Evolutionary conservation across 2,888 invertebrate genomes (phyloP), one percentile per base, ranked within the genome.

Genomic region (Amblyteles armatorius): DNA sequence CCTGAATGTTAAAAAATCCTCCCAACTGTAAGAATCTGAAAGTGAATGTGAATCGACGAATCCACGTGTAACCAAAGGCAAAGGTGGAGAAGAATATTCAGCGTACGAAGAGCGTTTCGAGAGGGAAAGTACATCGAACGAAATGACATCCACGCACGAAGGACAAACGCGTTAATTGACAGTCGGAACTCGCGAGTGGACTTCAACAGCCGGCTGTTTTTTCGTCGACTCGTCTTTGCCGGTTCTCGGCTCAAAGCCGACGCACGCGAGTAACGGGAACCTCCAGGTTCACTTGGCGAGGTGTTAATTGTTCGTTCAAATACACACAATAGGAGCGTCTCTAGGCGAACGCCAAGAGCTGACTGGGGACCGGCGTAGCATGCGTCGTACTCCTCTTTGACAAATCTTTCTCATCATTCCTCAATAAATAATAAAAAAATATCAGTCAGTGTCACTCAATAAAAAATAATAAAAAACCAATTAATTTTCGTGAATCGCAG

Each of bases 291-390:
- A 77, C 76, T 82, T 79, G 82, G 80, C 78, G 82, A 76, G 83
- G 84, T 86, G 87, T 86, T 88, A 88, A 88, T 88, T 88, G 79
- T 72, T 85, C 71, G 69, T 52, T 83, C 82, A 88, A 85, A 87
- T 67, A 81, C 55, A 79, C 69, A 81, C 69, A 83, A 85, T 72
- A 83, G 73, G 57, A 72, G 33, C 57, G 68, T 68, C 55, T 71
- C 85, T 50, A 63, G 48, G 48, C 76, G 72, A 79, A 82, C 77
- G 68, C 52, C 76, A 52, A 63, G 7, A 19, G 26, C 63, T 72
- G 36, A 36, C 63, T 79, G 19, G 26, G 40, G 16, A 67, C 71
- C 36, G 69, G 57, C 69, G 29, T 40, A 63, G 48, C 9, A 22
- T 63, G 19, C 36, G 36, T 71, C 4, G 22, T 48, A 63, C 63